phyloP scores from a whole-genome alignment of 2,113 vertebrate genomes.

The Zapornia atra region DNA sequence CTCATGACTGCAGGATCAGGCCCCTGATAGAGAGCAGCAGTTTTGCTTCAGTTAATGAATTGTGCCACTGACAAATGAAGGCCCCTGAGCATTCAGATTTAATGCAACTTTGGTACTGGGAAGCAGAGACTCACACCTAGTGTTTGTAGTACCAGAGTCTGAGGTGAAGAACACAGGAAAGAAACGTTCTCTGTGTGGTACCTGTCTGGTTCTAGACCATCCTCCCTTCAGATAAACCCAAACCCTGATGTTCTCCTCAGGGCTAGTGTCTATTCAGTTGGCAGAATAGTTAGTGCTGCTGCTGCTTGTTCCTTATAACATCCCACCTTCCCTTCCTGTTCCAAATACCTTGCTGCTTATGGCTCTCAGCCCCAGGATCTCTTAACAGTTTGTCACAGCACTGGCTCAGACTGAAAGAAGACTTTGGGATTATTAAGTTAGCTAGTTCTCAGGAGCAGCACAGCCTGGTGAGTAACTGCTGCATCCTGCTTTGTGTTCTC shows the following conservation, averaged over 20 bases:
- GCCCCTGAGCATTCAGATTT: slow-evolving; percentile 42
- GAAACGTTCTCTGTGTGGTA: neutral
- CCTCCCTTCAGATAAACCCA: neutral
- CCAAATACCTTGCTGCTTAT: neutral
- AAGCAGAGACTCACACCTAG: neutral
- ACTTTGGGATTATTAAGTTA: neutral
- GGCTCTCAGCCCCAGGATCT: neutral
- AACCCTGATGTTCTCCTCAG: neutral
- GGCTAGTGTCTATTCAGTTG: neutral
- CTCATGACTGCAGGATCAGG: neutral
- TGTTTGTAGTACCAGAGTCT: neutral
- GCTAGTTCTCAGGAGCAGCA: rapidly evolving
- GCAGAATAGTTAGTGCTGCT: neutral
- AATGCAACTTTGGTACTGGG: slow-evolving; percentile 32
- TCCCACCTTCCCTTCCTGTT: neutral
- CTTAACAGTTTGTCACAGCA: neutral
- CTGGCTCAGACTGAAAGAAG: neutral
- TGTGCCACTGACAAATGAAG: neutral
- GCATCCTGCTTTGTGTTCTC: neutral
- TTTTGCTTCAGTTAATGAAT: neutral
- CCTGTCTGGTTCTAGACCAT: neutral
- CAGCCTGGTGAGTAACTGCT: neutral
- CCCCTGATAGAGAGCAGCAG: neutral
- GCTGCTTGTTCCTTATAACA: neutral
- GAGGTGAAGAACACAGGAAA: neutral